Percentiles rank a stretch among this genome's conserved stretches.
Evolutionary conservation across 2,888 invertebrate species (phyloP).

Genomic region (Metellina segmentata): DNA sequence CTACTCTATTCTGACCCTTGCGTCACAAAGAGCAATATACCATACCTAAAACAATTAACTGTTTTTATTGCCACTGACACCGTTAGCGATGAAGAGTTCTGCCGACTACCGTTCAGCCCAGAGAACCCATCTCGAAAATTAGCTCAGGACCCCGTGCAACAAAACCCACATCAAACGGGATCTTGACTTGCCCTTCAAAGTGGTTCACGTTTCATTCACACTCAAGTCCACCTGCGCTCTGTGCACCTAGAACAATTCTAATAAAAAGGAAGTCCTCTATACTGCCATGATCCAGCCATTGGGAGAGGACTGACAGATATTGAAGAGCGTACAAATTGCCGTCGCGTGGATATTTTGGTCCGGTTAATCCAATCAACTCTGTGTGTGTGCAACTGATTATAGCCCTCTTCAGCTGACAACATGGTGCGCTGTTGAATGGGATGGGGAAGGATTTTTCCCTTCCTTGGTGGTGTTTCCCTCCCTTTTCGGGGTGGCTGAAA

Average conservation of each 20-base stretch:
- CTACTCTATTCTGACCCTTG: too few species aligned
- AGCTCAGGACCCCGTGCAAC: neutral
- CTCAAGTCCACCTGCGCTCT: constrained; percentile 36
- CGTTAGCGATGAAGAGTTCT: too few species aligned
- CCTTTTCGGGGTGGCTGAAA: neutral
- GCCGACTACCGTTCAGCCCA: too few species aligned
- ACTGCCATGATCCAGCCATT: constrained; percentile 15
- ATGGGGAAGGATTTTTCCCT: neutral
- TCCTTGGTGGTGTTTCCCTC: neutral
- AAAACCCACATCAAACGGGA: neutral
- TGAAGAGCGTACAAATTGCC: constrained; percentile 71
- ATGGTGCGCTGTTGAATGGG: neutral
- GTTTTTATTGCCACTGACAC: too few species aligned
- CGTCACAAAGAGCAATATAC: too few species aligned
- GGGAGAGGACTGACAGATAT: constrained; percentile 49
- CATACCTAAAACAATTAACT: too few species aligned
- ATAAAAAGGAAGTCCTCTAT: neutral
- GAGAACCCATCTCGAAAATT: too few species aligned
- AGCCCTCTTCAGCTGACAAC: constrained; percentile 50
- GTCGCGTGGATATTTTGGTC: constrained; percentile 17
- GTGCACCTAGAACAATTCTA: constrained; percentile 47
- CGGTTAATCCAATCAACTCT: constrained; percentile 67
- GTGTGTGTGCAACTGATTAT: constrained; percentile 72
- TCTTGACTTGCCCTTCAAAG: constrained; percentile 35
- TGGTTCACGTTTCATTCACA: constrained; percentile 53